Conservation (phyloP, 2,797 vertebrate species). For the Scarus forsteni region DNA sequence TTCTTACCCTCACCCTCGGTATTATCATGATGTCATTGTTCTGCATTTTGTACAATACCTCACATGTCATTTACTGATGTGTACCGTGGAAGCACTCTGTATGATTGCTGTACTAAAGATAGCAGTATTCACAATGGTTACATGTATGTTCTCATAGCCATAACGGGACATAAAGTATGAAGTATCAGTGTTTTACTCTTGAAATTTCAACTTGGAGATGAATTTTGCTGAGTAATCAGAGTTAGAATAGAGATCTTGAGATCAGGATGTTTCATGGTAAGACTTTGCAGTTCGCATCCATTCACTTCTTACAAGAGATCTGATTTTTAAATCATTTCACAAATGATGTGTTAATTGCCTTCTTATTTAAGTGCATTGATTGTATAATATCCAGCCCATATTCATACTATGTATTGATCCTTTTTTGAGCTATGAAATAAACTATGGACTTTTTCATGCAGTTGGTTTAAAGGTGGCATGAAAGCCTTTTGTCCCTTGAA, state of each 20-base stretch:
- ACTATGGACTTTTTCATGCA: slow-evolving; percentile 43
- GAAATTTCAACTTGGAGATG: slow-evolving; percentile 12
- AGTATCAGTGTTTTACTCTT: too few relatives aligned
- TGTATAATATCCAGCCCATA: slow-evolving; percentile 52
- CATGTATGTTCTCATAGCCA: slow-evolving; percentile 39
- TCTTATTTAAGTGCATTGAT: slow-evolving; percentile 63
- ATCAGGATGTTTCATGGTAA: slow-evolving; percentile 9
- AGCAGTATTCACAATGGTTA: slow-evolving; percentile 38
- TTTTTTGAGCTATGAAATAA: slow-evolving; percentile 64
- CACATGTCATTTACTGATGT: slow-evolving; percentile 3
- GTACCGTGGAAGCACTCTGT: slow-evolving; percentile 2
- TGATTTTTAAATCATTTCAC: slow-evolving; percentile 40
- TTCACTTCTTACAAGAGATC: slow-evolving; percentile 15
- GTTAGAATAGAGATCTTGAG: not conserved
- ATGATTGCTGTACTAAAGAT: slow-evolving; percentile 44
- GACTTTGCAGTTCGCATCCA: slow-evolving; percentile 15
- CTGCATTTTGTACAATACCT: not conserved
- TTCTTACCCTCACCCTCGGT: slow-evolving; percentile 1
- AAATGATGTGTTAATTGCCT: slow-evolving; percentile 55
- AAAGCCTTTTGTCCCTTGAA: too few relatives aligned
- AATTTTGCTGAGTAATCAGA: slow-evolving; percentile 22
- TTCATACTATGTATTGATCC: slow-evolving; percentile 57
- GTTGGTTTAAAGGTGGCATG: not conserved
- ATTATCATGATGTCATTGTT: slow-evolving; percentile 1
- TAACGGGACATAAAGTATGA: not conserved